Conservation (phyloP, 2,797 vertebrate species). For the Cyclura pinguis region DNA sequence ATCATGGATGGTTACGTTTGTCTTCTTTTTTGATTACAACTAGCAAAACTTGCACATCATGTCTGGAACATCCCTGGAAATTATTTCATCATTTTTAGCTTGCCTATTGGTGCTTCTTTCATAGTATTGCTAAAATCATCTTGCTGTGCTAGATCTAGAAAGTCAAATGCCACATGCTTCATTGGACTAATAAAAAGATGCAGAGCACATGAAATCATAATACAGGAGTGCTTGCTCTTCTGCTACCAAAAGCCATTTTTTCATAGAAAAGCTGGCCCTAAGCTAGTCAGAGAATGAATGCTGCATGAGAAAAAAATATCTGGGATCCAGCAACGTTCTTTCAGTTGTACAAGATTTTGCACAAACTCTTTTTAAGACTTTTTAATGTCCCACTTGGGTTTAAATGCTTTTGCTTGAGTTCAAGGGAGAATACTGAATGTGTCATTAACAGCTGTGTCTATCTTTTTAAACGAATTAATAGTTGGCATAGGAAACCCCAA, state of each 20-base stretch:
- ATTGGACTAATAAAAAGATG: neutral
- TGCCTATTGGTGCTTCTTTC: conserved; percentile 7
- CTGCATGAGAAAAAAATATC: neutral
- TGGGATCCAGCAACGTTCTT: neutral
- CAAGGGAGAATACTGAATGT: neutral
- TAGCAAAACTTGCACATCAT: neutral
- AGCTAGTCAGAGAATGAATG: neutral
- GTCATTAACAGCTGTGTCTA: neutral
- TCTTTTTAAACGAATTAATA: neutral
- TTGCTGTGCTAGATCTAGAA: neutral
- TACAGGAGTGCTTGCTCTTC: neutral
- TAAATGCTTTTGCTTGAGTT: neutral
- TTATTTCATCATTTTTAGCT: conserved; percentile 11
- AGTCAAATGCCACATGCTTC: neutral
- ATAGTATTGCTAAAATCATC: conserved; percentile 14
- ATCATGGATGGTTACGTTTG: conserved; percentile 23
- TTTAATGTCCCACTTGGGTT: neutral
- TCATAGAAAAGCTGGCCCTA: neutral
- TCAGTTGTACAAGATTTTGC: neutral
- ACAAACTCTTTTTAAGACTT: neutral
- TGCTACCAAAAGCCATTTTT: neutral
- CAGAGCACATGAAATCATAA: neutral
- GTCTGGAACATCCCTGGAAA: neutral
- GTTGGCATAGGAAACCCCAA: neutral
- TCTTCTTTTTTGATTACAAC: conserved; percentile 29